Base-by-base conservation (phyloP, 92 coral and sea anemone species). In the Porites lobata region DNA sequence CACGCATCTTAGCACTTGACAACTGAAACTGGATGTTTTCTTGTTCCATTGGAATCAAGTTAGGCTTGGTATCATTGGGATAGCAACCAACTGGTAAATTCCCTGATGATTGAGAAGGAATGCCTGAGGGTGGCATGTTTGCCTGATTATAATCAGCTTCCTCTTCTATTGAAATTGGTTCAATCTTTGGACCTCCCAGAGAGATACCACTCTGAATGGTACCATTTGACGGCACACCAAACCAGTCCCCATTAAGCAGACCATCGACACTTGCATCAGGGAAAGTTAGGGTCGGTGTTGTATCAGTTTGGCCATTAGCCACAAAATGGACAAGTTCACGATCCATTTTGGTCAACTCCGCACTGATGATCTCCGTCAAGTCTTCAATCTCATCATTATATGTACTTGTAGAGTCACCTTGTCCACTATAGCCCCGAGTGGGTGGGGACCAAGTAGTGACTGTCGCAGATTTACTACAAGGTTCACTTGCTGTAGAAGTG, bases 341-440 rank as follows among this genome's bases (percentile, higher is more conserved):
- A 78, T 92, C 95, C 43, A 92, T 69, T 26, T 83, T 76, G 4
- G 90, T 76, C 88, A 92, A 69, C 9, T 92, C 93, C 13, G 95
- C 83, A 76, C 61, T 77, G 57, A 92, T 85, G 59, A 92, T 86
- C 54, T 89, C 92, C 0, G 90, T 84, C 26, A 57, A 65, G 82
- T 78, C 89, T 1, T 85, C 89, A 18, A 85, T 38, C 7, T 76
- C 89, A 8, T 76, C 82, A 1, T 76, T 83, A 26, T 73, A 18
- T 15, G 83, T 69, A 56, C 82, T 85, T 15, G 83, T 77, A 5
- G 84, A 85, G 61, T 56, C 61, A 8, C 61, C 61, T 56, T 56
- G 61, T 6, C 89, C 89, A 6, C 82, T 75, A 50, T 85, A 20
- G 1, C 77, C 77, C 19, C 18, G 19, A n/a, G 13, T 29, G 18